Base-by-base conservation (phyloP, 1,140 invertebrate genomes). In the Panagrolaimus sp. region DNA sequence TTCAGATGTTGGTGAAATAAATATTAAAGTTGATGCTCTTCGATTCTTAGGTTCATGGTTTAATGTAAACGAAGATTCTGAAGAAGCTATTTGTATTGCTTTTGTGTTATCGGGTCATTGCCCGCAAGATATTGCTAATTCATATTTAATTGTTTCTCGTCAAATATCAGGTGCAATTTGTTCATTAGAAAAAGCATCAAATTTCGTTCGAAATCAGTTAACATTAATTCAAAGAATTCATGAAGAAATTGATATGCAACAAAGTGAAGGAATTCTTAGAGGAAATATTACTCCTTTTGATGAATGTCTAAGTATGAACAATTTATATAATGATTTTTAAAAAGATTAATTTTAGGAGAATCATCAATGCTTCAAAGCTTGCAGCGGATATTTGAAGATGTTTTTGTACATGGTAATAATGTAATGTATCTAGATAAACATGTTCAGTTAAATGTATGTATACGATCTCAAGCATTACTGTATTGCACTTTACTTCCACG, bases 291-390 rank as follows among this genome's bases (percentile, higher is more conserved):
- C 31, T 4, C 31, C 31, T 4, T 38, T 38, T 38, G 31, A 38
- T 4, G 31, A 38, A 38, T 38, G 31, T 38, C 7, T 38, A 38
- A 38, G 31, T 38, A 38, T 38, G 31, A 2, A 38, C 7, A 4
- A 38, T 38, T 38, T 38, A 4, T 38, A 38, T 38, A 38, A 38
- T 4, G 7, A 38, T 38, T 38, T 38, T 38, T 38, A 4, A 38
- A 38, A 38, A 38, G 2, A 38, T 38, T 7, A 38, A 38, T 57
- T 57, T 5, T 27, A 57, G 51, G 27, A 25, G 51, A 57, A 25
- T 57, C 51, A 4, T 20, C 20, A 20, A 57, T 57, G 51, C 51
- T 57, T 13, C 51, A 57, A 57, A 57, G 51, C 20, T 57, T 57
- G 20, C 20, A 57, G 20, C 20, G 27, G 9, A 57, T 57, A 20